A percentile compares a stretch with the other conserved stretches of the same genome.
These are phyloP conservation scores for Crocuta crocuta DNA, from an alignment of 2,113 vertebrate genomes.

Conservation along the genomic window DNA sequence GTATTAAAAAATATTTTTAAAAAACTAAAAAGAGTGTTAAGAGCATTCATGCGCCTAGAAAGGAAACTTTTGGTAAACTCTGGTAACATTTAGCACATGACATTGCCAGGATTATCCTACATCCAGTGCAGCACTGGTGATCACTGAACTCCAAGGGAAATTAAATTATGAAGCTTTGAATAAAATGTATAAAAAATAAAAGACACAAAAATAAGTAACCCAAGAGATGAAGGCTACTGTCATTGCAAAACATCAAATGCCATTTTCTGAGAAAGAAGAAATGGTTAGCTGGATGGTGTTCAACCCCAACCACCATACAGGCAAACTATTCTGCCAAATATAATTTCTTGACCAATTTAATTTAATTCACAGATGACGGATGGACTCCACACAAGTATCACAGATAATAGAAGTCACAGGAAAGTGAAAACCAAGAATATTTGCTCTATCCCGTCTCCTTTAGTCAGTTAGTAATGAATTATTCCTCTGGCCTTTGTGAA, in stretches of 20 bases:
- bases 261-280: background rate
- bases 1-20: too few relatives aligned
- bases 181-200: background rate
- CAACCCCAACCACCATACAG: background rate
- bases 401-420: background rate
- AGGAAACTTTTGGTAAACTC: background rate
- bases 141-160: background rate
- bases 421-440: background rate
- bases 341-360: background rate
- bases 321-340: background rate
- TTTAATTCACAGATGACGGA: background rate
- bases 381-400: background rate
- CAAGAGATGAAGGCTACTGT: background rate
- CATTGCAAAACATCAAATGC: background rate
- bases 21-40: background rate
- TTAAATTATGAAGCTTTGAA: background rate
- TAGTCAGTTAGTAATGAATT: background rate
- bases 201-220: background rate
- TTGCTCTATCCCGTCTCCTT: background rate
- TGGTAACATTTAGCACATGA: background rate
- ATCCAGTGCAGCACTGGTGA: background rate
- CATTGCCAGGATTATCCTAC: background rate
- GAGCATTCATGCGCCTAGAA: background rate
- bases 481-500: background rate
- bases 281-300: background rate